Evolutionary conservation across 2,113 vertebrate genomes (phyloP).

Genomic region (Mesoclemmys tuberculata): DNA sequence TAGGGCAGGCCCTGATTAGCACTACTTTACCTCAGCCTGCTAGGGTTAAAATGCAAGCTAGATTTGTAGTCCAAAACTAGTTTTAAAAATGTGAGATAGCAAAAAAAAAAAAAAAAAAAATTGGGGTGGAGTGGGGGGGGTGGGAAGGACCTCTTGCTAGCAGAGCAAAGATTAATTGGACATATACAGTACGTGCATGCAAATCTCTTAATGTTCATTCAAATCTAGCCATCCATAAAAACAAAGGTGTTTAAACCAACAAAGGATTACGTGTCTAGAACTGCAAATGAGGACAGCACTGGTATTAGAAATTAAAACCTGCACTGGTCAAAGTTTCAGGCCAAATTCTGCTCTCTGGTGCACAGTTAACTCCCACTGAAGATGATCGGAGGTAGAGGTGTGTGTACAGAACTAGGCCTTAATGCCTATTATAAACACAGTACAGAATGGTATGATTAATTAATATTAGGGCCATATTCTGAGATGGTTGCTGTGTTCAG

Average conservation of each 20-base stretch:
- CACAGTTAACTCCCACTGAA: neutral
- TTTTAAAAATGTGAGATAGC: slow-evolving; percentile 34
- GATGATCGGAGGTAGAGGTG: neutral
- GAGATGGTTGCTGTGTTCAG: neutral
- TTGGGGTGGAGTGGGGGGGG: no score
- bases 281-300: slow-evolving; percentile 55
- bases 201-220: slow-evolving; percentile 54
- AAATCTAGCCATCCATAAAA: slow-evolving; percentile 48
- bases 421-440: neutral
- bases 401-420: neutral
- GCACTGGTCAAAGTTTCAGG: slow-evolving; percentile 30
- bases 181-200: slow-evolving; percentile 32
- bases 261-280: slow-evolving; percentile 69
- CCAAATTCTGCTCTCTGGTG: slow-evolving; percentile 3
- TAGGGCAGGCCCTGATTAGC: neutral
- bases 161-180: slow-evolving; percentile 59
- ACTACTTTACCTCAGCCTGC: slow-evolving; percentile 41
- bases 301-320: slow-evolving; percentile 54
- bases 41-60: slow-evolving; percentile 63
- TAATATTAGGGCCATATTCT: neutral
- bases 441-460: neutral
- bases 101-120: neutral
- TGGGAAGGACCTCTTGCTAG: neutral
- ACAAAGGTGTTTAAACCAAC: slow-evolving; percentile 65
- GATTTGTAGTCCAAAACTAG: slow-evolving; percentile 66